phyloP scores from a whole-genome alignment of 2,797 vertebrate species.

The Huso huso region DNA sequence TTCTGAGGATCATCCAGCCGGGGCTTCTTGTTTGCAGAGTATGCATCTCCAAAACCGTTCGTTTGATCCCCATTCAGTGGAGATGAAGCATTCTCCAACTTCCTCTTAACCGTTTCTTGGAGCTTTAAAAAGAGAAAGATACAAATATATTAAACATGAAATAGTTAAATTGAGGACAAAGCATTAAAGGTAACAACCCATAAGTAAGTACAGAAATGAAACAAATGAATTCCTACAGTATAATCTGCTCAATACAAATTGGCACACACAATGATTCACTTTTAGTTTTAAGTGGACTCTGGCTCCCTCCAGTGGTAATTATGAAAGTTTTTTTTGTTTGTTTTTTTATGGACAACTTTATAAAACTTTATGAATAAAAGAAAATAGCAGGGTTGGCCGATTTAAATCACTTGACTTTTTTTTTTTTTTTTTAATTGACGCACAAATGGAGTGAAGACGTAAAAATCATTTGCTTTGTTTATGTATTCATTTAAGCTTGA shows the following conservation, averaged over 20 bases:
- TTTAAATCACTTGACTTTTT: too few relatives aligned
- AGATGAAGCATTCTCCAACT: slow-evolving; percentile 73
- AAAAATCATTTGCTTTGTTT: too few relatives aligned
- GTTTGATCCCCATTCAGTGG: slow-evolving; percentile 76
- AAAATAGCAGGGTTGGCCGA: too few relatives aligned
- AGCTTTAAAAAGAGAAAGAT: slow-evolving; percentile 59
- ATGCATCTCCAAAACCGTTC: slow-evolving; percentile 80
- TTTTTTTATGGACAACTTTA: too few relatives aligned
- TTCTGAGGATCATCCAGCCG: slow-evolving; percentile 64
- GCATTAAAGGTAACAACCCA: neutral
- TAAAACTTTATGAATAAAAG: too few relatives aligned
- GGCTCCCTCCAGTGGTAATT: too few relatives aligned
- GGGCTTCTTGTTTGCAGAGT: slow-evolving; percentile 76
- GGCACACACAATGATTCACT: neutral
- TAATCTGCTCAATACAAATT: neutral
- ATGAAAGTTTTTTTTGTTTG: too few relatives aligned
- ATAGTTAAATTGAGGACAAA: slow-evolving; percentile 12
- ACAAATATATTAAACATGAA: neutral
- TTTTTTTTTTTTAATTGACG: too few relatives aligned
- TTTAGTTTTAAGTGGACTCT: neutral
- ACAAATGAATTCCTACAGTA: neutral
- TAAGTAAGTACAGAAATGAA: neutral
- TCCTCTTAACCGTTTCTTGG: slow-evolving; percentile 90
- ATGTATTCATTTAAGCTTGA: too few relatives aligned
- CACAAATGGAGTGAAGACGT: too few relatives aligned